Conservation (phyloP, 2,888 invertebrate species). For the Schizaphis graminum region DNA sequence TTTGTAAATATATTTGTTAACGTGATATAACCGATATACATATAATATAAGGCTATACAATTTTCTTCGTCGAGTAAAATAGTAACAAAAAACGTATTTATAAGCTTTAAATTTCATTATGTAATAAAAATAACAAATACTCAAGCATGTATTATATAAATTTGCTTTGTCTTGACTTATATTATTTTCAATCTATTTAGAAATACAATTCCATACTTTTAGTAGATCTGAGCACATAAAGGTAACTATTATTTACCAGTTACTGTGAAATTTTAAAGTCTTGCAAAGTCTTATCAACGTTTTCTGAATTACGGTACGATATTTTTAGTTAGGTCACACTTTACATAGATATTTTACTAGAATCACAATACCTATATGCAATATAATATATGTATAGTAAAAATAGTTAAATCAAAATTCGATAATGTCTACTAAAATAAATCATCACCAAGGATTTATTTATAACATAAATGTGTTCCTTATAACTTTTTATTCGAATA, state of each 20-base stretch:
- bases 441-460: neutral
- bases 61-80: neutral
- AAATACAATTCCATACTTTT: slow-evolving; percentile 2
- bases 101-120: neutral
- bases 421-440: neutral
- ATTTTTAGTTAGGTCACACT: neutral
- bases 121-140: neutral
- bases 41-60: neutral
- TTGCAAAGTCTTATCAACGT: neutral
- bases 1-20: neutral
- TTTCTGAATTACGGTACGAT: neutral
- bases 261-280: neutral
- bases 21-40: neutral
- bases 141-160: neutral
- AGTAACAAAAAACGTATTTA: slow-evolving; percentile 21
- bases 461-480: neutral
- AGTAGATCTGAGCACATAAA: neutral
- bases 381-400: neutral
- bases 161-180: slow-evolving; percentile 25
- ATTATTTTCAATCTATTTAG: slow-evolving; percentile 29
- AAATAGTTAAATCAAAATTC: neutral
- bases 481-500: neutral
- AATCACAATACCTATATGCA: neutral
- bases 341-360: neutral
- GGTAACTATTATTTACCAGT: neutral